These are phyloP conservation scores for Kryphioiulus occultus DNA, from an alignment of 2,888 invertebrate genomes.

Conservation along the genomic window DNA sequence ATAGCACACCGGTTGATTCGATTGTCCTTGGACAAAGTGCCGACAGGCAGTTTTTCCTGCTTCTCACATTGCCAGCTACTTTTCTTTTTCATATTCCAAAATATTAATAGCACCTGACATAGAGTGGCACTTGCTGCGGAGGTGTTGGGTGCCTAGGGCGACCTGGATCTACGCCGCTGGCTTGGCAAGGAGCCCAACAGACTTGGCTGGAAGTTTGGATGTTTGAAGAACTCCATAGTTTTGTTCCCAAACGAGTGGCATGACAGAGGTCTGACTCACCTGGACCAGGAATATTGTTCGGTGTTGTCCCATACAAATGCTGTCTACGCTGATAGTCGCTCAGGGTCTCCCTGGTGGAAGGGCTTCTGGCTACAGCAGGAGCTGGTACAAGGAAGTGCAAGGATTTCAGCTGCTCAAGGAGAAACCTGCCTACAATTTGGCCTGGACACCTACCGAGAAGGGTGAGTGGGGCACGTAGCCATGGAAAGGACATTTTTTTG, in stretches of 20 bases:
- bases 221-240: neutral
- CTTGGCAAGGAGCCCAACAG: neutral
- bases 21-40: conserved; percentile 7
- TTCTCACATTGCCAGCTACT: neutral
- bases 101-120: conserved; percentile 32
- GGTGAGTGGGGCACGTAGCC: conserved; percentile 33
- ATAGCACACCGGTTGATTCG: neutral
- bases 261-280: neutral
- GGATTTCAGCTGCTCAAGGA: conserved; percentile 45
- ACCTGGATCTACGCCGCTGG: neutral
- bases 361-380: conserved; percentile 27
- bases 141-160: neutral
- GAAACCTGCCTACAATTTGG: neutral
- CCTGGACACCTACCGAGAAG: conserved; percentile 48
- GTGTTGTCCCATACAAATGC: conserved; percentile 1
- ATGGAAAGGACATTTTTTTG: neutral
- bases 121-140: neutral
- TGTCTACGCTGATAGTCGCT: conserved; percentile 42
- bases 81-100: neutral
- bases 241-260: neutral
- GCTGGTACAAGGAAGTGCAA: conserved; percentile 50
- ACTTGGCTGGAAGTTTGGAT: neutral
- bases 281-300: neutral
- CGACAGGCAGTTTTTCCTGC: conserved; percentile 4
- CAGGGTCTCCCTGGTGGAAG: conserved; percentile 39